Base-by-base conservation (phyloP, 2,113 vertebrate genomes). In the Melozone crissalis region DNA sequence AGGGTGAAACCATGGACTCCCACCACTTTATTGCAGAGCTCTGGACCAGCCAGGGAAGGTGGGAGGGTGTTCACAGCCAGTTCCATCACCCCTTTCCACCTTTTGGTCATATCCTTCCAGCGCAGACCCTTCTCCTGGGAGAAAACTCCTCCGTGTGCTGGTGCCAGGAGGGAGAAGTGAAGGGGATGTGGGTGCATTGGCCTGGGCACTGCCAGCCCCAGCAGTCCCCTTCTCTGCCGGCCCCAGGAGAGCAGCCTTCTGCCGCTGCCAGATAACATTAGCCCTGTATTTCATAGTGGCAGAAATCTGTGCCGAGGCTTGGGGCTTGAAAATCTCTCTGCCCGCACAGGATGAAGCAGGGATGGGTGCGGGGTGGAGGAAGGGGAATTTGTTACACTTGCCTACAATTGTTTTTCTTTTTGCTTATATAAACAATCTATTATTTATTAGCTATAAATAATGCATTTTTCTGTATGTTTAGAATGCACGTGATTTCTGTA, bases 371-470 rank as follows among this genome's bases (percentile, higher is more conserved):
- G 94, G 81, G 91, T 78, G 63, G 59, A 91, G 51, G 92, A 84
- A 80, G 54, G 76, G 61, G 90, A 91, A 93, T 95, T 92, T 84
- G 95, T 90, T 96, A 96, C 94, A 95, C 90, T 95, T 94, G 95
- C 93, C 87, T 93, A 91, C 88, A 84, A 96, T 96, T 96, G 95
- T 93, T 96, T 96, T 90, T 91, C 94, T 91, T 93, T 96, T 95
- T 96, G 90, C 87, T 96, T 94, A 96, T 96, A 96, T 96, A 97
- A 97, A 96, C 95, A 97, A 97, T 94, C 90, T 97, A 96, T 96
- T 96, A 97, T 96, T 96, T 96, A 94, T 96, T 80, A 97, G 90
- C 59, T 95, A 97, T 97, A 96, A 97, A 97, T 97, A 97, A 97
- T 96, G 73, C 86, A 97, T 96, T 96, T 95, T 96, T 94, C 96